These are phyloP conservation scores for Lasioglossum baleicum DNA, from an alignment of 1,140 invertebrate species.

Conservation along the genomic window DNA sequence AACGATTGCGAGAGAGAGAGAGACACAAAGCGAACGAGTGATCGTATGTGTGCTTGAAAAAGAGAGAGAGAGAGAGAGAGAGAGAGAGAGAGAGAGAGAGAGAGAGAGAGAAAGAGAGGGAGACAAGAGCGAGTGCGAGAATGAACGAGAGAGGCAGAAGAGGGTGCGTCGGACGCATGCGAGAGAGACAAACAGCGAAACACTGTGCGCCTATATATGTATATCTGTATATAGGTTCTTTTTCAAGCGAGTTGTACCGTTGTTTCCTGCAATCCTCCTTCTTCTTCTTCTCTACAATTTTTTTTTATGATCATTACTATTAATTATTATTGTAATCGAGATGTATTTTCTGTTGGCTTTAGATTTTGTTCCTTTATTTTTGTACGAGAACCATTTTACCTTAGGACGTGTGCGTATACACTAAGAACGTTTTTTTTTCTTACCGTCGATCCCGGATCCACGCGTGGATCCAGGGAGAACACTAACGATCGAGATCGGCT, in stretches of 20 bases:
- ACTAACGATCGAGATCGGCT: neutral
- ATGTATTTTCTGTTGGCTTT: slow-evolving; percentile 75
- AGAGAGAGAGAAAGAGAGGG: no score
- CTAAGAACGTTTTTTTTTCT: slow-evolving; percentile 58
- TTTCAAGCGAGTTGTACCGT: slow-evolving; percentile 18
- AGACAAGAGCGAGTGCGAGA: neutral
- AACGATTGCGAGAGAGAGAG: no score
- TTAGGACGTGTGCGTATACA: slow-evolving; percentile 49
- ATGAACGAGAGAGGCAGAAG: slow-evolving; percentile 4
- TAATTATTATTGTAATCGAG: slow-evolving; percentile 42
- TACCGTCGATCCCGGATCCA: slow-evolving; percentile 31
- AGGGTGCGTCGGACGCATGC: neutral
- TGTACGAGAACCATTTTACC: slow-evolving; percentile 65
- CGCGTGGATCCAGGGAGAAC: neutral
- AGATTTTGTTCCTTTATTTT: slow-evolving; percentile 79
- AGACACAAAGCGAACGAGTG: no score
- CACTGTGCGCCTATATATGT: slow-evolving; percentile 56
- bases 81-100: neutral
- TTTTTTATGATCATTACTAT: slow-evolving; percentile 20
- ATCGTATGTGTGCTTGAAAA: neutral
- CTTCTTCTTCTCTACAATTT: neutral
- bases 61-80: neutral
- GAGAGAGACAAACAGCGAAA: slow-evolving; percentile 44
- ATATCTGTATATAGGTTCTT: slow-evolving; percentile 56
- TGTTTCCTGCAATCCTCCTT: slow-evolving; percentile 29